phyloP scores from a whole-genome alignment of 2,797 vertebrate species.

The Catostomus latipinnis region DNA sequence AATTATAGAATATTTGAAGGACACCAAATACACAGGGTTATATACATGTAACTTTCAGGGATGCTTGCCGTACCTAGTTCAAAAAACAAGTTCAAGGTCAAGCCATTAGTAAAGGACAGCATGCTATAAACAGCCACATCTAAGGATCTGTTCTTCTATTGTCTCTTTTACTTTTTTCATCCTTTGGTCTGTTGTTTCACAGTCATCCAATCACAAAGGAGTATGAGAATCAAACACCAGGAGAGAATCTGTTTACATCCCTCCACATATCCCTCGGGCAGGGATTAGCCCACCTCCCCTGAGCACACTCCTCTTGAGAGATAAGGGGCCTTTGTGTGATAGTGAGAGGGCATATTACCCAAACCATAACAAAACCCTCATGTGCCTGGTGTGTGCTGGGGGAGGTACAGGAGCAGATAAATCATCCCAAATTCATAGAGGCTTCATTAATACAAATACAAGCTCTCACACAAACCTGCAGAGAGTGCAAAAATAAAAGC shows the following conservation, averaged over 20 bases:
- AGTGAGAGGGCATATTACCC: constrained; percentile 35
- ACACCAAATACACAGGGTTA: no score
- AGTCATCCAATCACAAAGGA: constrained; percentile 1
- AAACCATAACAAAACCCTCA: constrained; percentile 54
- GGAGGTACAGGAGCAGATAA: constrained; percentile 11
- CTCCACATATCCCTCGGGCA: background rate
- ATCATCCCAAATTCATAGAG: constrained; percentile 6
- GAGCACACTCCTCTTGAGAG: constrained; percentile 31
- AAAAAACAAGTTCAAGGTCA: no score
- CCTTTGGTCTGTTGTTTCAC: background rate
- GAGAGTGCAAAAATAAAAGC: background rate
- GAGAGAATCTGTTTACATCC: constrained; percentile 38
- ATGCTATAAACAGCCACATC: no score
- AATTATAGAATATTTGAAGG: no score
- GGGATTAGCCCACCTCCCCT: constrained; percentile 31
- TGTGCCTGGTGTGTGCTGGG: background rate
- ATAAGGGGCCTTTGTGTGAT: constrained; percentile 45
- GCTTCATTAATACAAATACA: constrained; percentile 7
- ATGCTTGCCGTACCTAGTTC: no score
- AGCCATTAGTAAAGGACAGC: no score
- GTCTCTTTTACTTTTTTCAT: background rate
- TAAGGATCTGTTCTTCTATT: background rate
- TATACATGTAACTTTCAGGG: no score
- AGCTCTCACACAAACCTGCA: background rate
- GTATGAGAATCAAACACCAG: background rate